These are phyloP conservation scores for Rhea americana DNA, from an alignment of 2,113 vertebrate genomes.

Conservation along the genomic window DNA sequence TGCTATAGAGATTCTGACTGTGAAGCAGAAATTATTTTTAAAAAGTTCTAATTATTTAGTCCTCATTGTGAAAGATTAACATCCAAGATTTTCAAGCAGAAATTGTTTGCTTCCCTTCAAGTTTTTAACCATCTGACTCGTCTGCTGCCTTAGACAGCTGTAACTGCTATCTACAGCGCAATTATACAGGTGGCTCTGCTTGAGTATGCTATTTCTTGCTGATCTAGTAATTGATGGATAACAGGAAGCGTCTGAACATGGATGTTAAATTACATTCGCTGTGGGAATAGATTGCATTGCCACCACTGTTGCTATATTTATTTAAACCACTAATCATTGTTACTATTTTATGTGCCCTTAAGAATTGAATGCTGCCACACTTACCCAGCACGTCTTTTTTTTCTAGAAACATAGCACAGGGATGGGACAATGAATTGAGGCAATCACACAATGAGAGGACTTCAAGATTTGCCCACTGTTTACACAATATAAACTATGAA, in stretches of 20 bases:
- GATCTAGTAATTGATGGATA: slow-evolving; percentile 63
- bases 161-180: background rate
- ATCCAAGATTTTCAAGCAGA: background rate
- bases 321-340: slow-evolving; percentile 53
- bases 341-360: slow-evolving; percentile 42
- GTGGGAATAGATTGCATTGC: slow-evolving; percentile 50
- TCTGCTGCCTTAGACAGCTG: background rate
- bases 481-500: background rate
- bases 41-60: background rate
- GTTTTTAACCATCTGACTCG: background rate
- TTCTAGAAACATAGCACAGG: background rate
- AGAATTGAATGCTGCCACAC: background rate
- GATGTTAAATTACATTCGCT: slow-evolving; percentile 60
- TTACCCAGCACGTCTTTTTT: slow-evolving; percentile 7
- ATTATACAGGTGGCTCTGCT: slow-evolving; percentile 9
- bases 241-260: slow-evolving; percentile 39
- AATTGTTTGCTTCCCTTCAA: background rate
- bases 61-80: background rate
- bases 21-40: background rate
- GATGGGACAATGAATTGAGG: background rate
- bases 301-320: slow-evolving; percentile 45
- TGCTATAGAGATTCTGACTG: background rate
- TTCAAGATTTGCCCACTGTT: background rate
- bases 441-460: background rate
- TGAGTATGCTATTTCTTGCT: slow-evolving; percentile 39